Evolutionary conservation across 2,888 invertebrate species (phyloP).

Genomic region (Ernsta delagoae): DNA sequence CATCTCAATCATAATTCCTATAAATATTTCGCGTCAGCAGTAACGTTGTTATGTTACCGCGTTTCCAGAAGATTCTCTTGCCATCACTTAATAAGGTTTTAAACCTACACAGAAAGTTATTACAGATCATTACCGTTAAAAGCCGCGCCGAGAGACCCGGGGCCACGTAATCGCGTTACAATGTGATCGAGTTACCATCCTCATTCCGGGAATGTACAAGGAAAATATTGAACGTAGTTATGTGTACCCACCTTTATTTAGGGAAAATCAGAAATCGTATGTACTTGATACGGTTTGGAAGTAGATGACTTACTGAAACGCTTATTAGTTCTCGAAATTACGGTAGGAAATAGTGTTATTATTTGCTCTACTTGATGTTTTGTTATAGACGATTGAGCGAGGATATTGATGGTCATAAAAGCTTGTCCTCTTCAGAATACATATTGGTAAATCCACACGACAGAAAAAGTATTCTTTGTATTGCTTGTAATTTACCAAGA

Average conservation of each 20-base stretch:
- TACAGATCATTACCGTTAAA: conserved; percentile 72
- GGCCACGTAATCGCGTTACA: conserved; percentile 73
- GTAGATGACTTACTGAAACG: not conserved
- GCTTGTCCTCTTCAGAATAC: too few relatives aligned
- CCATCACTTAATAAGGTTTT: conserved; percentile 20
- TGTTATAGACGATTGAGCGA: too few relatives aligned
- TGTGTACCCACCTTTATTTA: not conserved
- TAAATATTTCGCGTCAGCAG: not conserved
- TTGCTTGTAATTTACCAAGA: too few relatives aligned
- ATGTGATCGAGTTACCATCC: conserved; percentile 75
- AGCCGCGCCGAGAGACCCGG: conserved; percentile 61
- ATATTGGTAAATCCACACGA: too few relatives aligned
- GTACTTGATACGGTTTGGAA: not conserved
- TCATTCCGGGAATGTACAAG: conserved; percentile 49
- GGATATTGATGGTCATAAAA: too few relatives aligned
- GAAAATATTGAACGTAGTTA: not conserved
- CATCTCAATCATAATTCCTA: not conserved
- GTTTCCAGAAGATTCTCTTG: not conserved
- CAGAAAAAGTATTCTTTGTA: too few relatives aligned
- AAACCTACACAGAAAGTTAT: conserved; percentile 44
- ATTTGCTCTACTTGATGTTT: too few relatives aligned
- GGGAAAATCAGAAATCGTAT: conserved; percentile 2
- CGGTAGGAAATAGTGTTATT: too few relatives aligned
- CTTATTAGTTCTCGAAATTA: not conserved
- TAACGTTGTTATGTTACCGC: not conserved